These are phyloP conservation scores for Episyrphus balteatus DNA, from an alignment of 1,140 invertebrate species.

Conservation along the genomic window DNA sequence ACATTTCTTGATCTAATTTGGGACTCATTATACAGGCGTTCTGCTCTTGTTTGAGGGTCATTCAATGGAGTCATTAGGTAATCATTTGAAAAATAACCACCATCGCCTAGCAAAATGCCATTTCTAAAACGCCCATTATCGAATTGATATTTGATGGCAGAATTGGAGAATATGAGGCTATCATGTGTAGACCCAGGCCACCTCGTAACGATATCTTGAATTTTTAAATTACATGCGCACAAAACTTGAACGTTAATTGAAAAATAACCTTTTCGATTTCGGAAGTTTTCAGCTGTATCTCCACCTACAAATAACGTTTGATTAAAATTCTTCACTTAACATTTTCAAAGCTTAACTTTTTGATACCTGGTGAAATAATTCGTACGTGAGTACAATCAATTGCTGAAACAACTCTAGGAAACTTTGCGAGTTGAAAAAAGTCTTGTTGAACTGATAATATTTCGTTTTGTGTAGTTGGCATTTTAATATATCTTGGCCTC, in stretches of 20 bases:
- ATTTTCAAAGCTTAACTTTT: too few species aligned
- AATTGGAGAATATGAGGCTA: background rate
- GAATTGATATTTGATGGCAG: background rate
- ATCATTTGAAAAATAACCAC: too few species aligned
- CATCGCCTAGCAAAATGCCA: background rate
- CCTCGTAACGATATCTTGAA: slow-evolving; percentile 1
- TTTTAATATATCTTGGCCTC: background rate
- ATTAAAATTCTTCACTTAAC: too few species aligned
- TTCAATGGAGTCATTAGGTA: too few species aligned
- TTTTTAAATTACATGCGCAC: background rate
- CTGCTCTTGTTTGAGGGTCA: background rate
- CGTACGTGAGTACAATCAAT: too few species aligned
- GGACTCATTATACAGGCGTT: slow-evolving; percentile 19
- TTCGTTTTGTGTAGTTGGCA: background rate
- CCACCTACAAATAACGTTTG: too few species aligned
- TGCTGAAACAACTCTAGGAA: slow-evolving; percentile 1
- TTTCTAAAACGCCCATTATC: background rate
- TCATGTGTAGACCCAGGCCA: too few species aligned
- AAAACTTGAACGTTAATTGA: background rate
- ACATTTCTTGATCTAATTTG: slow-evolving; percentile 29
- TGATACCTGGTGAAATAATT: too few species aligned
- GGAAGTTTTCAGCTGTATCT: too few species aligned
- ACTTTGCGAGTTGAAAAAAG: background rate
- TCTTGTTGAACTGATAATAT: background rate
- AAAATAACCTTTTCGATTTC: too few species aligned